Conservation (phyloP, 2,888 invertebrate species). For the Volucella inflata region DNA sequence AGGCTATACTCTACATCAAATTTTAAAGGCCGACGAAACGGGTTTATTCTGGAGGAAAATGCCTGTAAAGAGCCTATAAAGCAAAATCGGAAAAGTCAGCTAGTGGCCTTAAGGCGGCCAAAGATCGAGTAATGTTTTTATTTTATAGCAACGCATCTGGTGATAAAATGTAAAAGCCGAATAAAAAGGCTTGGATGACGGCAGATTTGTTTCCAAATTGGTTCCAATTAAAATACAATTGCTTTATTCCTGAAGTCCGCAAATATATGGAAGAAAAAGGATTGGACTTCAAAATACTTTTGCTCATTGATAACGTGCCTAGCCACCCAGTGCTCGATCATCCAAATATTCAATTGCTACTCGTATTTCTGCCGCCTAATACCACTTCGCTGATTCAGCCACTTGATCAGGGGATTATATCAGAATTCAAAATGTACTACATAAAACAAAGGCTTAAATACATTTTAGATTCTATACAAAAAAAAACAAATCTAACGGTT, state of each 20-base stretch:
- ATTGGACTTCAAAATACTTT: no score
- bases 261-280: background rate
- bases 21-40: background rate
- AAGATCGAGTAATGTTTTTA: background rate
- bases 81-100: background rate
- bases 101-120: background rate
- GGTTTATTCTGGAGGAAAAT: no score
- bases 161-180: background rate
- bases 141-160: background rate
- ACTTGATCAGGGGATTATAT: background rate
- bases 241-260: background rate
- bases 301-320: no score
- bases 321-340: no score
- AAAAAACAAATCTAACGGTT: background rate
- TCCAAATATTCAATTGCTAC: no score
- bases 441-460: background rate
- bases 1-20: background rate
- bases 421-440: no score
- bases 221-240: background rate
- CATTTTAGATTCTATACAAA: background rate
- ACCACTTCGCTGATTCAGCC: background rate
- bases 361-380: background rate
- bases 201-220: background rate
- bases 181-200: background rate
- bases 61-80: no score